Conservation (phyloP, 2,797 vertebrate species). For the Sebastes iracundus region DNA sequence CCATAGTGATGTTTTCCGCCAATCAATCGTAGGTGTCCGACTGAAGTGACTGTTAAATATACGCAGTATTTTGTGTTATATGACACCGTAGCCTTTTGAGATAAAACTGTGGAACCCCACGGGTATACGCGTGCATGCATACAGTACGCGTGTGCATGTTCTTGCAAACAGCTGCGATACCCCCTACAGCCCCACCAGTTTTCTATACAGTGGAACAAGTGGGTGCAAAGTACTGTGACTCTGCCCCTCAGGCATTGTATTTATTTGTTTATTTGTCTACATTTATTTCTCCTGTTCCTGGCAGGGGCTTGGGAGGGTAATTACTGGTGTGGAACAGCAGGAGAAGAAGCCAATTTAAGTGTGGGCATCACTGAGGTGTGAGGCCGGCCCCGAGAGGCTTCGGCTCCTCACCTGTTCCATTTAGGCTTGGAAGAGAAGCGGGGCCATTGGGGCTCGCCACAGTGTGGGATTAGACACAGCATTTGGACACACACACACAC, state of each 20-base stretch:
- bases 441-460: conserved; percentile 48
- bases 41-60: conserved; percentile 9
- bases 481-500: conserved; percentile 52
- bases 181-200: not conserved
- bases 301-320: conserved; percentile 57
- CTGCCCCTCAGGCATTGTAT: conserved; percentile 40
- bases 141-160: not conserved
- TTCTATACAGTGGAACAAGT: conserved; percentile 34
- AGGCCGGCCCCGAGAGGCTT: conserved; percentile 59
- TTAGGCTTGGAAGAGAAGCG: conserved; percentile 60
- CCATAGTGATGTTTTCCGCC: conserved; percentile 9
- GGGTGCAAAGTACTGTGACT: conserved; percentile 53
- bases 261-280: conserved; percentile 75
- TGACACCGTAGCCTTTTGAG: not conserved
- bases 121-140: not conserved
- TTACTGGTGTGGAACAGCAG: conserved; percentile 74
- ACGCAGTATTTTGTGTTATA: not conserved
- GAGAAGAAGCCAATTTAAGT: conserved; percentile 77
- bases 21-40: conserved; percentile 6
- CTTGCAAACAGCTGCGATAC: conserved; percentile 4
- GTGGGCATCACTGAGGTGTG: conserved; percentile 66
- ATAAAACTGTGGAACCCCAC: not conserved
- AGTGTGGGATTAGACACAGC: conserved; percentile 71
- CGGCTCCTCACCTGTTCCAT: conserved; percentile 71
- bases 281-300: conserved; percentile 58